These are phyloP conservation scores for Amblyjoppa proteus DNA, from an alignment of 2,888 invertebrate genomes.

Conservation along the genomic window DNA sequence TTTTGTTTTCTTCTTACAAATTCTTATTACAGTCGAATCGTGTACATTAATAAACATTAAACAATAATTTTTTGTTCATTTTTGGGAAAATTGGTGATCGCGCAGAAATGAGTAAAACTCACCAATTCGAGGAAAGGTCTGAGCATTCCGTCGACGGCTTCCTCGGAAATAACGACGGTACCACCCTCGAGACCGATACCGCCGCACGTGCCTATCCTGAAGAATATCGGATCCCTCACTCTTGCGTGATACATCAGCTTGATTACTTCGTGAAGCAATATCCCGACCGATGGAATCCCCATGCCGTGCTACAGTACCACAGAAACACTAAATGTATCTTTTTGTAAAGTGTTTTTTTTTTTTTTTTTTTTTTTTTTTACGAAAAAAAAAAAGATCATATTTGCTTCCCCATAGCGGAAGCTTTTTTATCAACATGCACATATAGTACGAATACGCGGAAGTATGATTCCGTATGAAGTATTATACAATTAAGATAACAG, in stretches of 20 bases:
- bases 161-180: slow-evolving; percentile 96
- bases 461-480: background rate
- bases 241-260: slow-evolving; percentile 98
- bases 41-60: slow-evolving; percentile 16
- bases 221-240: slow-evolving; percentile 95
- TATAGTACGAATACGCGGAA: background rate
- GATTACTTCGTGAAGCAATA: slow-evolving; percentile 97
- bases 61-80: background rate
- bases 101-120: slow-evolving; percentile 79
- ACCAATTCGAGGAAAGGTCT: slow-evolving; percentile 94
- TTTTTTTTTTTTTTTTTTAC: background rate
- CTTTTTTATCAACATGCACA: background rate
- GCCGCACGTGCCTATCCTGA: slow-evolving; percentile 97
- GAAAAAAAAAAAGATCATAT: background rate
- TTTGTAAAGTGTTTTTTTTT: background rate
- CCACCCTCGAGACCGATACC: slow-evolving; percentile 97
- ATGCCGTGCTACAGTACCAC: slow-evolving; percentile 94
- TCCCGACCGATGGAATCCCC: slow-evolving; percentile 98
- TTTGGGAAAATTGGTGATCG: background rate
- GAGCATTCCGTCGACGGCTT: slow-evolving; percentile 95
- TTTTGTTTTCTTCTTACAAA: too few relatives aligned
- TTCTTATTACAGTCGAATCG: too few relatives aligned
- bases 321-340: slow-evolving; percentile 25
- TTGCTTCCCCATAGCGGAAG: background rate
- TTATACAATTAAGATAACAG: slow-evolving; percentile 3